Conservation (phyloP, 1,140 invertebrate genomes). For the Drosophila watanabei region DNA sequence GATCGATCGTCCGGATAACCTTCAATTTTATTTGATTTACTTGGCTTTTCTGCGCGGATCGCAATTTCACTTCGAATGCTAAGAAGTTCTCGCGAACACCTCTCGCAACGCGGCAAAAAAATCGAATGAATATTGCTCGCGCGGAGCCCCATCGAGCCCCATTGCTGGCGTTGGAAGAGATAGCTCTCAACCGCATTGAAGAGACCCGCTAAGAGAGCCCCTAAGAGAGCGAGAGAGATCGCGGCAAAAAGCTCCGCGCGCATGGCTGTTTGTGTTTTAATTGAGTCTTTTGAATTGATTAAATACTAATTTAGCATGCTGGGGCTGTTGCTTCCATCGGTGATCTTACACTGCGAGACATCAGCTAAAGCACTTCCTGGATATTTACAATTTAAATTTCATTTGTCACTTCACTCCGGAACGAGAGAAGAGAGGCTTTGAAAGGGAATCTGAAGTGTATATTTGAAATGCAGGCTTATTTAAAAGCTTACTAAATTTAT, state of each 20-base stretch:
- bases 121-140: constrained; percentile 30
- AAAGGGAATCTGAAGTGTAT: background rate
- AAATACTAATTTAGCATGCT: constrained; percentile 73
- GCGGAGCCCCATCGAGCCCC: background rate
- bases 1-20: constrained; percentile 9
- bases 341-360: constrained; percentile 36
- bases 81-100: constrained; percentile 34
- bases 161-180: constrained; percentile 18
- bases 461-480: background rate
- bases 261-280: constrained; percentile 38
- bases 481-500: background rate
- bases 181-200: background rate
- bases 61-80: constrained; percentile 27
- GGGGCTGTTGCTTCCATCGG: constrained; percentile 45
- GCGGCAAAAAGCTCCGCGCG: constrained; percentile 34
- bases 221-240: background rate
- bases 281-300: constrained; percentile 69
- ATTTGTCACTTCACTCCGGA: background rate
- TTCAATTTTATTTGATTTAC: constrained; percentile 70
- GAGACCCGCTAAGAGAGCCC: background rate
- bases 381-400: constrained; percentile 20
- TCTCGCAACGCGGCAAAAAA: constrained; percentile 43
- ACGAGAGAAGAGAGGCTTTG: background rate
- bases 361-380: constrained; percentile 8
- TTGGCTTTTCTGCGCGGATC: constrained; percentile 12